These are phyloP conservation scores for Heliconius himera DNA, from an alignment of 1,140 invertebrate species.

Conservation along the genomic window DNA sequence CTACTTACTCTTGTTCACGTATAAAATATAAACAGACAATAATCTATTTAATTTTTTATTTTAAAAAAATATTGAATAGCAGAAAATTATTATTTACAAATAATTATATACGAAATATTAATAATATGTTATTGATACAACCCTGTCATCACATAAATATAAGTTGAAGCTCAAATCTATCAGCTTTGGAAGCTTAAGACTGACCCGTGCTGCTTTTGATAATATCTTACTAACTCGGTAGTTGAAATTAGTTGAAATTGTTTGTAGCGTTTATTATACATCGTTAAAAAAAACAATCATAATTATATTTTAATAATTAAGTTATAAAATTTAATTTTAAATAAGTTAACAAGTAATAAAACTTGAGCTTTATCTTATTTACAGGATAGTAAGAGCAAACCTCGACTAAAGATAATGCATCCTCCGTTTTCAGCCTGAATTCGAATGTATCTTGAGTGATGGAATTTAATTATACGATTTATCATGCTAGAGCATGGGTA, in stretches of 20 bases:
- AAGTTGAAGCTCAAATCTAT: conserved; percentile 37
- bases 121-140: conserved; percentile 5
- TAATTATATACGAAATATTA: neutral
- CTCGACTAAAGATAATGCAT: too few species aligned
- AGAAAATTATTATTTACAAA: too few species aligned
- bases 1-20: neutral
- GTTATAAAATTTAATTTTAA: neutral
- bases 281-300: neutral
- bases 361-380: too few species aligned
- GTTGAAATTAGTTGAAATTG: conserved; percentile 35
- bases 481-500: too few species aligned
- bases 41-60: too few species aligned
- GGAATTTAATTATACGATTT: too few species aligned
- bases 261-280: conserved; percentile 25
- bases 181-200: conserved; percentile 29
- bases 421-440: too few species aligned
- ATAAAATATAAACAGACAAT: too few species aligned
- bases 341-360: neutral
- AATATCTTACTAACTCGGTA: conserved; percentile 30
- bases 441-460: too few species aligned
- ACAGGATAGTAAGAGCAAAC: too few species aligned
- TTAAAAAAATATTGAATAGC: too few species aligned
- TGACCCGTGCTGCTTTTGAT: conserved; percentile 38
- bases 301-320: neutral
- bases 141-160: conserved; percentile 33